phyloP scores from a whole-genome alignment of 2,888 invertebrate species.

The Drosophila basisetae region DNA sequence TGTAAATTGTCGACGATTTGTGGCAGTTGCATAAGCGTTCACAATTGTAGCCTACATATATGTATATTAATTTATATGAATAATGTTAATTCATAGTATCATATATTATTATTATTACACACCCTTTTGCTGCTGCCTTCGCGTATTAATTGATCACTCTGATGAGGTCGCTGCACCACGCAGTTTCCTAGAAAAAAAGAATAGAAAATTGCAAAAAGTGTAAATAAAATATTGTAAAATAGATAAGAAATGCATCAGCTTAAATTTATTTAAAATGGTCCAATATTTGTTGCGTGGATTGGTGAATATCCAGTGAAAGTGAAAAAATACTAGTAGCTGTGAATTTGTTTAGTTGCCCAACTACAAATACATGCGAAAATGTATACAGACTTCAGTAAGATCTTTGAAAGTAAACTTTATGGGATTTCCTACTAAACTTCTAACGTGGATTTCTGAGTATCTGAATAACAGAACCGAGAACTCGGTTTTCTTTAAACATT shows the following conservation, averaged over 20 bases:
- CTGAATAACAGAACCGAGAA: too few species aligned
- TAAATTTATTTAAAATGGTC: background rate
- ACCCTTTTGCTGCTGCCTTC: constrained; percentile 95
- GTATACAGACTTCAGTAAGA: background rate
- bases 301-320: too few species aligned
- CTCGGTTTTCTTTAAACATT: too few species aligned
- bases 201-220: background rate
- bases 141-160: constrained; percentile 93
- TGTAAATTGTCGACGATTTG: constrained; percentile 45
- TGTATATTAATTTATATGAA: background rate
- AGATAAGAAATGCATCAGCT: background rate
- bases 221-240: background rate
- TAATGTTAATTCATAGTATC: background rate
- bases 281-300: too few species aligned
- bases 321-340: background rate
- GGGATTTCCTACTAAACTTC: background rate
- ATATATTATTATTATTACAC: constrained; percentile 73
- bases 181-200: constrained; percentile 88
- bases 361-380: background rate
- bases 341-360: background rate
- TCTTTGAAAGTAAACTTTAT: background rate
- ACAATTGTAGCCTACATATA: background rate
- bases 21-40: constrained; percentile 10
- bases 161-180: constrained; percentile 92
- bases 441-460: too few species aligned